These are phyloP conservation scores for Cecropterus lyciades DNA, from an alignment of 1,140 invertebrate genomes.

Conservation along the genomic window DNA sequence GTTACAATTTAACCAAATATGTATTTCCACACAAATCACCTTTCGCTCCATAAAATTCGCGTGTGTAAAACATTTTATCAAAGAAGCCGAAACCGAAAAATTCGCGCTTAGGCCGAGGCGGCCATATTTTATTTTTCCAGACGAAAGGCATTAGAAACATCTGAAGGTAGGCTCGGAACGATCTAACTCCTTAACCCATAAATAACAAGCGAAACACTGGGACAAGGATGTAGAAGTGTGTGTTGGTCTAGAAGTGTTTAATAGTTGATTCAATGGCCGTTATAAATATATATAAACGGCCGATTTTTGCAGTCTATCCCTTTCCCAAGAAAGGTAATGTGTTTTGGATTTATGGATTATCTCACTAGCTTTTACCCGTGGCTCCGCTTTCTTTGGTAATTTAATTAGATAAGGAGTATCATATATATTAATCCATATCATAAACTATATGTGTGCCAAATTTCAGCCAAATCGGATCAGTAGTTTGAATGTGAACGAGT, in stretches of 20 bases:
- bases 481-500: no score
- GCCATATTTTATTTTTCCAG: constrained; percentile 47
- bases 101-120: constrained; percentile 7
- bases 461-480: no score
- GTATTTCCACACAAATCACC: constrained; percentile 2
- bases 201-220: constrained; percentile 45
- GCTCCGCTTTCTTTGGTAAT: no score
- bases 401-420: no score
- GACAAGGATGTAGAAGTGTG: constrained; percentile 29
- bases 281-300: no score
- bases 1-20: background rate
- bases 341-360: no score
- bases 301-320: no score
- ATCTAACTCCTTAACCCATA: constrained; percentile 45
- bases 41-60: constrained; percentile 3
- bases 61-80: constrained; percentile 1
- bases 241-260: constrained; percentile 28
- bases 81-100: constrained; percentile 9
- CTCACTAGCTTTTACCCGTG: no score
- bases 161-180: constrained; percentile 42
- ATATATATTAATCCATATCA: no score
- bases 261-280: background rate
- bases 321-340: no score
- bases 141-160: constrained; percentile 51
- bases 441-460: no score